Evolutionary conservation across 2,797 vertebrate species (phyloP), one percentile per base, ranked within the genome.

Genomic region (Molossus molossus): DNA sequence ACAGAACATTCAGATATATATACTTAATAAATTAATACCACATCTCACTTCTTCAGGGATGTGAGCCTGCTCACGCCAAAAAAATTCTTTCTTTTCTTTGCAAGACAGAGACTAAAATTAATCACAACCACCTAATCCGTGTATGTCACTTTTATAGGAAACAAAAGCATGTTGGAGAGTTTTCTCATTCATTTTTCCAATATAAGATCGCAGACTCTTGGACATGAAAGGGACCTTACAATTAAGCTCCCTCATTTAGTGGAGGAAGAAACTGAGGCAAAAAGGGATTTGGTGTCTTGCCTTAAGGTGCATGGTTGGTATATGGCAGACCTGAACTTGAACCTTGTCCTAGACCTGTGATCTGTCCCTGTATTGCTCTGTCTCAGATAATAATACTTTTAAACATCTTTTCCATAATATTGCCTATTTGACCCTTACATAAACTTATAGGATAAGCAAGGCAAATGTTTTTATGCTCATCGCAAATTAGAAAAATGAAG

Each of bases 21-120:
- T 67, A 33, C 33, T 88, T 95, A 97, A 94, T 84, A 96, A 92
- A 70, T 97, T 94, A 95, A 95, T 89, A 84, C 65, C 80, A 96
- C 67, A 62, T 72, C 33, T 91, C 55, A 21, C 91, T 94, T 86
- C 83, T 69, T 90, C 80, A 94, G 15, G 65, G 21, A 85, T 62
- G 0, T 57, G 55, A 86, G 79, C 13, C 50, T 75, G 37, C 65
- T 89, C 10, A 4, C 23, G 53, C 57, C 62, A 85, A 93, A 91
- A 72, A 83, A 73, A 84, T 57, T 85, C 23, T 94, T 92, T 62
- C 62, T 91, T 90, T 76, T 58, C 89, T 86, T 94, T 93, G 62
- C 62, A 83, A 89, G 50, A 90, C 65, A 93, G 94, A 89, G 18
- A 87, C 60, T 69, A 72, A 92, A 83, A 95, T 94, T 81, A 76